phyloP scores from a whole-genome alignment of 2,797 vertebrate species.

The Periophthalmus magnuspinnatus region DNA sequence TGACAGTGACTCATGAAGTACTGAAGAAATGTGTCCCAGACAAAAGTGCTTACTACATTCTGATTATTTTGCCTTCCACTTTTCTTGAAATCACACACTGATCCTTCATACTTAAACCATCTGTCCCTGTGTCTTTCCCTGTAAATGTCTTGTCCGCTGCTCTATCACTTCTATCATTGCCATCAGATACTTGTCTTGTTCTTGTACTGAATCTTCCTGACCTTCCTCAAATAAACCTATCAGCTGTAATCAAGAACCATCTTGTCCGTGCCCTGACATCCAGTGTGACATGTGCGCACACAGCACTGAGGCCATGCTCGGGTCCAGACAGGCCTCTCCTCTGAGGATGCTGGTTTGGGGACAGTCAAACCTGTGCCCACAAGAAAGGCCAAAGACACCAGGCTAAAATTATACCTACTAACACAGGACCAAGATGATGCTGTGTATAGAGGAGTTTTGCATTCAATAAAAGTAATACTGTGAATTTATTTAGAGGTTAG shows the following conservation, averaged over 20 bases:
- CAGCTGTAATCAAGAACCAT: conserved; percentile 68
- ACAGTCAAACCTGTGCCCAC: conserved; percentile 19
- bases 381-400: background rate
- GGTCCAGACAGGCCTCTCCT: conserved; percentile 47
- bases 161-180: conserved; percentile 48
- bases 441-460: background rate
- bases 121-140: conserved; percentile 27
- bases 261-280: conserved; percentile 53
- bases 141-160: conserved; percentile 18
- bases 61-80: conserved; percentile 14
- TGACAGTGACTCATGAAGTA: too few relatives aligned
- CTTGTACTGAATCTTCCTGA: conserved; percentile 62
- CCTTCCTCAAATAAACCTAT: conserved; percentile 74
- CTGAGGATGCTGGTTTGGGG: conserved; percentile 33
- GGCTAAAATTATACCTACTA: background rate
- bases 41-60: conserved; percentile 5
- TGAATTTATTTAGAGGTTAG: background rate
- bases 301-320: conserved; percentile 8
- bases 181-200: conserved; percentile 61
- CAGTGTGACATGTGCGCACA: conserved; percentile 54
- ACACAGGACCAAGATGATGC: background rate
- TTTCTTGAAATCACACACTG: background rate
- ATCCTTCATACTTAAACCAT: conserved; percentile 26
- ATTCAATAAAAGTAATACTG: background rate
- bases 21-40: too few relatives aligned